Percentiles rank a stretch among this genome's conserved stretches.
phyloP scores from a whole-genome alignment of 2,113 vertebrate genomes.

The Bettongia penicillata region DNA sequence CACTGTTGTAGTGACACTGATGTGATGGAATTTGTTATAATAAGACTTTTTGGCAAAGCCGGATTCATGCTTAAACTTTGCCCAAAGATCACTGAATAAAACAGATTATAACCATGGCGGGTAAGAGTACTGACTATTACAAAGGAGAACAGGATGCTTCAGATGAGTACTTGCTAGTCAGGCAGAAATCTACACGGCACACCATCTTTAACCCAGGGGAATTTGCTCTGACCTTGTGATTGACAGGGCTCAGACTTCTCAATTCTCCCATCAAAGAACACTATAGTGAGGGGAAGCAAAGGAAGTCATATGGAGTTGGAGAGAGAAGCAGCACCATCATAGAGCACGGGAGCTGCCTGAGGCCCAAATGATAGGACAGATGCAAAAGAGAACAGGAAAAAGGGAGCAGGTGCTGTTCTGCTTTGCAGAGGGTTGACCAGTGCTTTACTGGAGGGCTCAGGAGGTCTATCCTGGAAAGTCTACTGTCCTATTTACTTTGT shows the following conservation, averaged over 20 bases:
- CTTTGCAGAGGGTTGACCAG: neutral
- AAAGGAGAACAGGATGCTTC: too few species aligned
- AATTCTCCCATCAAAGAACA: too few species aligned
- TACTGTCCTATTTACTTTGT: neutral
- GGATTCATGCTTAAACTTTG: neutral
- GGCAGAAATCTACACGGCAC: too few species aligned
- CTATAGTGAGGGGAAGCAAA: neutral
- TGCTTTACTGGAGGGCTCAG: neutral
- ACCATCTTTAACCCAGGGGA: too few species aligned
- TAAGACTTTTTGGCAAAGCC: conserved; percentile 6
- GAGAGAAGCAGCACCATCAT: neutral
- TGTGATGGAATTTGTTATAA: conserved; percentile 8
- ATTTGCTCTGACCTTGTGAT: neutral
- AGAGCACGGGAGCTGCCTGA: neutral
- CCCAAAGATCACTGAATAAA: too few species aligned
- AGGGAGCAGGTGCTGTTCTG: neutral
- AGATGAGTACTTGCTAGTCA: too few species aligned
- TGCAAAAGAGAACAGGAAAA: neutral
- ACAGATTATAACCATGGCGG: too few species aligned
- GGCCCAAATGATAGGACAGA: neutral
- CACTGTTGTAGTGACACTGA: neutral
- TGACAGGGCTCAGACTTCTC: neutral
- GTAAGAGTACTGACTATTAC: neutral
- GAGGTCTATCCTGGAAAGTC: neutral
- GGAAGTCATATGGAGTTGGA: neutral